A percentile compares a stretch with the other conserved stretches of the same genome.
Evolutionary conservation across 2,888 invertebrate species (phyloP).

Genomic region (Caenorhabditis angaria): DNA sequence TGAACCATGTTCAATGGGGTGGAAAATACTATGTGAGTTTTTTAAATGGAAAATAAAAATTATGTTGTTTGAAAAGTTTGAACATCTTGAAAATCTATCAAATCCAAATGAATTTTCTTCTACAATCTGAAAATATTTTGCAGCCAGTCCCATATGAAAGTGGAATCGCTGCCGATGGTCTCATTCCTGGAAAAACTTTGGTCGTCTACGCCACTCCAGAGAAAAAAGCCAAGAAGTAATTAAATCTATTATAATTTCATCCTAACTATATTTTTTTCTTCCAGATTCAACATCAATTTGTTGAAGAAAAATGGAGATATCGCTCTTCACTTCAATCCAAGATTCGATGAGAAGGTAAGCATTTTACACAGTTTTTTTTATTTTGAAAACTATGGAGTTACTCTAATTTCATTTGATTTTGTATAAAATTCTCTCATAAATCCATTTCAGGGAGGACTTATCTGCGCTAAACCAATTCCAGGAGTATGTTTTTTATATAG

Average conservation of each 20-base stretch:
- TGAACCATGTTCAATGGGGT: slow-evolving; percentile 65
- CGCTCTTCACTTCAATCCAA: slow-evolving; percentile 68
- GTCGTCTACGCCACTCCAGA: slow-evolving; percentile 59
- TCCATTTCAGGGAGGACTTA: slow-evolving; percentile 44
- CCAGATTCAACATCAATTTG: slow-evolving; percentile 64
- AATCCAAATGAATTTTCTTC: too few relatives aligned
- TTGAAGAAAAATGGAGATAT: slow-evolving; percentile 64
- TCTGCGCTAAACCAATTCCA: slow-evolving; percentile 57
- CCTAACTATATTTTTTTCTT: slow-evolving; percentile 5
- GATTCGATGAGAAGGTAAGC: slow-evolving; percentile 66
- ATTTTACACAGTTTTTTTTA: background rate
- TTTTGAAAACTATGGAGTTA: slow-evolving; percentile 2
- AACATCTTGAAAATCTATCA: background rate
- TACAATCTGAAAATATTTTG: too few relatives aligned
- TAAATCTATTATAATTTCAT: background rate
- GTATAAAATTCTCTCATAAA: too few relatives aligned
- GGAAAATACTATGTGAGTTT: slow-evolving; percentile 64
- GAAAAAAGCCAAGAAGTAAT: slow-evolving; percentile 68
- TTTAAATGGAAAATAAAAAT: too few relatives aligned
- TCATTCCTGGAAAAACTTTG: slow-evolving; percentile 60
- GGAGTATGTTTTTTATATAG: slow-evolving; percentile 45
- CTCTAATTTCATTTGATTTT: background rate
- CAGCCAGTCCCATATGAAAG: slow-evolving; percentile 65
- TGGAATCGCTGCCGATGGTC: slow-evolving; percentile 60
- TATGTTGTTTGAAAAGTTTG: background rate